phyloP scores from a whole-genome alignment of 2,888 invertebrate genomes.

The Byasa hedistus region DNA sequence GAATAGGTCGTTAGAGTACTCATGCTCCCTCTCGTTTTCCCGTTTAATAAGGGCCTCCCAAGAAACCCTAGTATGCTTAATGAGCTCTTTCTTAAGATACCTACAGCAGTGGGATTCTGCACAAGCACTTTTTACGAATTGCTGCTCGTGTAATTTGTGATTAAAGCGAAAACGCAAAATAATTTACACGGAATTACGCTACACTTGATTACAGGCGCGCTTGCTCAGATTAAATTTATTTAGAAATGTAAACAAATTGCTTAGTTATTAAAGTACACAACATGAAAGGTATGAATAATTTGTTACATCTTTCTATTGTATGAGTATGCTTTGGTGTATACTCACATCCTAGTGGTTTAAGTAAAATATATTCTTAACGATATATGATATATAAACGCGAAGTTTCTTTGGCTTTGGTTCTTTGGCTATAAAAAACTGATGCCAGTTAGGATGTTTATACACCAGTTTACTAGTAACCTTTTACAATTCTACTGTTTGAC shows the following conservation, averaged over 20 bases:
- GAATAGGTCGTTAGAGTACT: conserved; percentile 45
- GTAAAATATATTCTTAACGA: no score
- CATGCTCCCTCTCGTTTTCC: conserved; percentile 47
- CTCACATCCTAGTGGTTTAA: not conserved
- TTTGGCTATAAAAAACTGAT: no score
- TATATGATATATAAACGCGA: no score
- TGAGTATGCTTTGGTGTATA: not conserved
- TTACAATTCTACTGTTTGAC: not conserved
- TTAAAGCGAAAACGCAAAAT: conserved; percentile 13
- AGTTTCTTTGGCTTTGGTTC: no score
- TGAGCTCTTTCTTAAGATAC: conserved; percentile 50
- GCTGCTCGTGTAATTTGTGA: conserved; percentile 26
- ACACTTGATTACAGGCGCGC: conserved; percentile 8
- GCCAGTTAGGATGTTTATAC: no score
- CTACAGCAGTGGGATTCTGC: conserved; percentile 27
- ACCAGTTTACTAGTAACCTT: no score
- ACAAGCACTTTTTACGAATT: conserved; percentile 24
- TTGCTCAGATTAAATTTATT: not conserved
- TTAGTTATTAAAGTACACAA: not conserved
- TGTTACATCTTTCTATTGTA: not conserved
- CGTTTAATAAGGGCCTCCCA: conserved; percentile 58
- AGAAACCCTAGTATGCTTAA: conserved; percentile 60
- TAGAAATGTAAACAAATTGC: not conserved
- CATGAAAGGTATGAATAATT: not conserved
- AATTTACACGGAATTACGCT: conserved; percentile 16